A percentile compares a stretch with the other conserved stretches of the same genome.
These are phyloP conservation scores for Psettodes erumei DNA, from an alignment of 2,113 vertebrate species.

Conservation along the genomic window DNA sequence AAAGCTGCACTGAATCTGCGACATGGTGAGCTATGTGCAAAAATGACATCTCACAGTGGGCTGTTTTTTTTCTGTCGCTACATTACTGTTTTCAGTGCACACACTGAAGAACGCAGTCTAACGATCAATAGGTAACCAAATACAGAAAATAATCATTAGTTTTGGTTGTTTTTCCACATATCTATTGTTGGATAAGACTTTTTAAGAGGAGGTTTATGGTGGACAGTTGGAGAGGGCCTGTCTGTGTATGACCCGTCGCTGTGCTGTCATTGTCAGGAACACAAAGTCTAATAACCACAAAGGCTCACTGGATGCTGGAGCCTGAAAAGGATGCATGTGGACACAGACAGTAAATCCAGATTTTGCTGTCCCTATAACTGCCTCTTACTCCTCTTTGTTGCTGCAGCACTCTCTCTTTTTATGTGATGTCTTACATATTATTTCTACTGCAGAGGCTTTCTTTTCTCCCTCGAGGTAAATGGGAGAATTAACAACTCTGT, in stretches of 20 bases:
- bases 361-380: conserved; percentile 1
- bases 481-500: background rate
- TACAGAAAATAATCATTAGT: background rate
- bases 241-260: background rate
- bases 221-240: background rate
- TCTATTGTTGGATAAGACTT: background rate
- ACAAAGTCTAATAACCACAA: conserved; percentile 11
- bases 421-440: conserved; percentile 8
- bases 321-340: background rate
- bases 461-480: conserved; percentile 8
- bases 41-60: background rate
- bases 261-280: background rate
- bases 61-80: background rate
- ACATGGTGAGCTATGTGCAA: background rate
- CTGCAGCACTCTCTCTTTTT: conserved; percentile 5
- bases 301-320: background rate
- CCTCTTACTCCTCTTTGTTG: conserved; percentile 1
- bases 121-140: conserved; percentile 12
- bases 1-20: conserved; percentile 7
- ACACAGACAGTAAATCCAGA: conserved; percentile 23
- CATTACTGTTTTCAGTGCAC: background rate
- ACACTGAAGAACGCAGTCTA: background rate
- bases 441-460: background rate
- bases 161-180: background rate
- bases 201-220: background rate